phyloP scores from a whole-genome alignment of 1,140 invertebrate species.

The Antheraea mylitta region DNA sequence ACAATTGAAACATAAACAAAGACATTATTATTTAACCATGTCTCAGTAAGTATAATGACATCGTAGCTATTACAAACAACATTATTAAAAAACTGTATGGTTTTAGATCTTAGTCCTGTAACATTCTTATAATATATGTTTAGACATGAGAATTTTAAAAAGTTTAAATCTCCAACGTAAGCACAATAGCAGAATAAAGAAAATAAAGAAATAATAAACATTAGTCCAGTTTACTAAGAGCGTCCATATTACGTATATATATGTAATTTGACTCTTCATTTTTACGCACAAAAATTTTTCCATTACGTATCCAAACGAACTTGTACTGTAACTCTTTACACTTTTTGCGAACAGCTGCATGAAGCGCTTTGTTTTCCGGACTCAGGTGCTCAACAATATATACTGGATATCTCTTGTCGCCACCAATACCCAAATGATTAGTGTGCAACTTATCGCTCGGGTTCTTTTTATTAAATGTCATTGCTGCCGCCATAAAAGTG shows the following conservation, averaged over 20 bases:
- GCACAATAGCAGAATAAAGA: no score
- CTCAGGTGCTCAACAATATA: neutral
- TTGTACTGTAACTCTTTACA: neutral
- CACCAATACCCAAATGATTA: conserved; percentile 1
- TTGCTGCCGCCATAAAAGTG: neutral
- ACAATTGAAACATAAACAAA: no score
- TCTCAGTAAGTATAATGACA: neutral
- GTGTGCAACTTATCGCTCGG: neutral
- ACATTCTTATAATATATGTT: neutral
- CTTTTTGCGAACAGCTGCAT: neutral
- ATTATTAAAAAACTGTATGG: neutral
- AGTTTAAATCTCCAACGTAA: neutral
- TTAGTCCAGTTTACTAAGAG: neutral
- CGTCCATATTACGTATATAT: neutral
- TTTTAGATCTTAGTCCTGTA: neutral
- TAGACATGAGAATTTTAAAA: neutral
- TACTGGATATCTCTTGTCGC: neutral
- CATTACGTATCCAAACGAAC: neutral
- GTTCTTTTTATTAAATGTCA: conserved; percentile 19
- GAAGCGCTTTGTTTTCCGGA: neutral
- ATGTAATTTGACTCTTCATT: neutral
- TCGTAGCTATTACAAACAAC: neutral
- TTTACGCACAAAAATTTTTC: neutral
- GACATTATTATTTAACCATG: neutral
- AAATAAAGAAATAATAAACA: no score